Evolutionary conservation across 2,888 invertebrate genomes (phyloP), one percentile per base, ranked within the genome.

Genomic region (Hemistola chrysoprasaria): DNA sequence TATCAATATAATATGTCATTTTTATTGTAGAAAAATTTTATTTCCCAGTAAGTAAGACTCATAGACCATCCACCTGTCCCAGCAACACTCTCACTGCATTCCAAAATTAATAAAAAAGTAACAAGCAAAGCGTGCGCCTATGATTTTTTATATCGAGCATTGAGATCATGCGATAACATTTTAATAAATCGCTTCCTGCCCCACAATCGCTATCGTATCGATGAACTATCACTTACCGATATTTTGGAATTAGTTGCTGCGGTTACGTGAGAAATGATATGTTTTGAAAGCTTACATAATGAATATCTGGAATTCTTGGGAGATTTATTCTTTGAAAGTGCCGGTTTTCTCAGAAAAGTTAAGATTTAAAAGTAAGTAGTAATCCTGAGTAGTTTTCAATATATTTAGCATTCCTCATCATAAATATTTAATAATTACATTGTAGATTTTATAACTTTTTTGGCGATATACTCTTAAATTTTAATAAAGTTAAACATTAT

Each of bases 151-250:
- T 72, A 68, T 58, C 51, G 56, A 53, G 52, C 53, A 51, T 63
- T 70, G 62, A 71, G 72, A 81, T 77, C 78, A 67, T 62, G 56
- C 65, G 71, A 72, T 79, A 75, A 68, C 67, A 70, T 56, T 79
- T 71, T 81, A 78, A 81, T 78, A 80, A 73, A 85, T 83, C 76
- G 71, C 66, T 83, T 85, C 84, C 84, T 80, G 85, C 59, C 59
- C 34, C 43, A 53, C 53, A 68, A 72, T 71, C 71, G 68, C 76
- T 74, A 67, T 65, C 62, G 68, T 69, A 53, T 70, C 59, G 52
- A 38, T 35, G 50, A 56, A 46, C 39, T 23, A 36, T 34, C 32
- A 27, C 35, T 43, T 33, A 44, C 43, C 38, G 22, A 44, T 44
- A 31, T 28, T 39, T 34, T 30, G 34, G 38, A 20, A 39, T 35